Base-by-base conservation (phyloP, 2,113 vertebrate species). In the Nannospalax galili region DNA sequence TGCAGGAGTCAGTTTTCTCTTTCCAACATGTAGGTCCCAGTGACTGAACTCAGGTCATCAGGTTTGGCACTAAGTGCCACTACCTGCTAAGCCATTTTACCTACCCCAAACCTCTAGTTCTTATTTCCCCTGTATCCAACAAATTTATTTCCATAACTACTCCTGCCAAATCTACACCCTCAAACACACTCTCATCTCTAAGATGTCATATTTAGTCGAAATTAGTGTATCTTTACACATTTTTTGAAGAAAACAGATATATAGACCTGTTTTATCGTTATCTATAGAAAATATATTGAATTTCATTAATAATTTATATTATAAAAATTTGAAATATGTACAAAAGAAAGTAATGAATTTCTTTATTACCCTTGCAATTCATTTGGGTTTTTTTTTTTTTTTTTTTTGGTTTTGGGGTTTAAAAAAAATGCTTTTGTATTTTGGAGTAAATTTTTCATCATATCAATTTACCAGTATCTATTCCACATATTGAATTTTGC, bases 281-380 rank as follows among this genome's bases (percentile, higher is more conserved):
- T 72, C 62, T 84, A 64, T 64, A 26, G n/a, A 95, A 88, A 89
- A 88, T 52, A 84, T 56, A 87, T 16, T 77, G 70, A 72, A 89
- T 84, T 89, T 89, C 77, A 89, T 79, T 92, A 42, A 64, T 64
- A n/a, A n/a, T n/a, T n/a, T n/a, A 24, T 37, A 70, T 69, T 58
- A 78, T 73, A 69, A 78, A 72, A 78, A 78, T 26, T 56, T 30
- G 35, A 78, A 82, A 88, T 56, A 84, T 9, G 11, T 62, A 60
- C 75, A n/a, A 77, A 87, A 78, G 24, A 60, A 58, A 87, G 48
- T 62, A 37, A 92, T n/a, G 28, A 48, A 95, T 4, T 16, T 77
- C 56, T 10, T 42, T 52, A 40, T 26, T 64, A 28, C 30, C 60
- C 3, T 78, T 19, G 8, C 58, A 80, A 77, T 52, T 26, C 70